Percentiles rank a stretch among this genome's conserved stretches.
phyloP scores from a whole-genome alignment of 2,797 vertebrate species.

The Decapterus maruadsi region DNA sequence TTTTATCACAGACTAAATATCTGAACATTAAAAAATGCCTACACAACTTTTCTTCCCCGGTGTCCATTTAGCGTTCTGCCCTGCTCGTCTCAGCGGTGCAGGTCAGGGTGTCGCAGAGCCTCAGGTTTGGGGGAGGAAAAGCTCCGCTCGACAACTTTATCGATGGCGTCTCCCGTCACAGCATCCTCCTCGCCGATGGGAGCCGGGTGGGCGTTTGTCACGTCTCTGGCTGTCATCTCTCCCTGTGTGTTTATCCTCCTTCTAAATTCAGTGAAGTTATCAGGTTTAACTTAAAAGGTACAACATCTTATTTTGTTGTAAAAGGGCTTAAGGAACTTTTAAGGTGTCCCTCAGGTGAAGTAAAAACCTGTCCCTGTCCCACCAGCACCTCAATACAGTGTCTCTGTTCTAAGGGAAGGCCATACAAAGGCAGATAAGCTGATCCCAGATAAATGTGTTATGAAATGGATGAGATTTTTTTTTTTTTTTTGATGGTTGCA shows the following conservation, averaged over 20 bases:
- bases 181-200: conserved; percentile 10
- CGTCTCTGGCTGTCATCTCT: background rate
- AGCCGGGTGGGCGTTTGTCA: background rate
- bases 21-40: conserved; percentile 30
- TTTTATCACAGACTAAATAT: conserved; percentile 46
- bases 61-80: conserved; percentile 13
- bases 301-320: background rate
- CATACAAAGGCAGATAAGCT: background rate
- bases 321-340: background rate
- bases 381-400: background rate
- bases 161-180: conserved; percentile 1
- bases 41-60: background rate
- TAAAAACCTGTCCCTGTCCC: background rate
- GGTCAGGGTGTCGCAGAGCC: conserved; percentile 10
- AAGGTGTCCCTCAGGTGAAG: background rate
- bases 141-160: conserved; percentile 33
- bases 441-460: background rate
- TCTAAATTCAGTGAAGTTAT: background rate
- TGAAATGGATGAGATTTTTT: background rate
- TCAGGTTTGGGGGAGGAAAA: background rate
- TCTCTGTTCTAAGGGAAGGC: background rate
- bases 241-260: background rate
- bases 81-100: background rate
- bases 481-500: background rate
- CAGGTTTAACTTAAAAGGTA: background rate